Conservation (phyloP, 2,797 vertebrate species). For the Triplophysa yarkandensis region DNA sequence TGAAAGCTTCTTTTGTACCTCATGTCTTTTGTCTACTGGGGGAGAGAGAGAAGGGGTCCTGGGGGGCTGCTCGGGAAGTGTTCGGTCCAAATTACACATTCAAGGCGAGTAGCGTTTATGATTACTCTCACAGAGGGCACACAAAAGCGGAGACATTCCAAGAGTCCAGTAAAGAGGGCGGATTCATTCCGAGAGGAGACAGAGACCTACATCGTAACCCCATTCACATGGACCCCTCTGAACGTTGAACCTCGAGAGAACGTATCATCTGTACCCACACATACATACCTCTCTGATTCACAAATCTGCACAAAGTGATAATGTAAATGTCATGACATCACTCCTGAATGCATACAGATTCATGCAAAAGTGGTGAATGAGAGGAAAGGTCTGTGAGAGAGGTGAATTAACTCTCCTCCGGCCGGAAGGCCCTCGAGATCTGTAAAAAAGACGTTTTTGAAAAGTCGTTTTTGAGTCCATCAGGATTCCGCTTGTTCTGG, state of each 20-base stretch:
- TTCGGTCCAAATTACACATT: conserved; percentile 61
- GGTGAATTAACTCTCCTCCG: conserved; percentile 47
- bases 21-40: conserved; percentile 42
- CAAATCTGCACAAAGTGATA: too few relatives aligned
- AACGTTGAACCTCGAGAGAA: not conserved
- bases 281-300: too few relatives aligned
- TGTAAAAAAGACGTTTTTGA: not conserved
- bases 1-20: conserved; percentile 56
- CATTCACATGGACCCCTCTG: conserved; percentile 45
- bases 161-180: conserved; percentile 47
- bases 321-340: not conserved
- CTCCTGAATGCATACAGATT: not conserved
- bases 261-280: not conserved
- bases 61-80: conserved; percentile 46
- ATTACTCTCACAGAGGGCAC: conserved; percentile 55
- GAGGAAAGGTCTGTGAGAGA: conserved; percentile 55
- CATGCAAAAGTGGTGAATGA: conserved; percentile 1
- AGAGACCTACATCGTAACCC: conserved; percentile 32
- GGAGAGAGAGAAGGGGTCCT: conserved; percentile 20
- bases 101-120: conserved; percentile 60
- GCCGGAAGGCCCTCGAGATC: conserved; percentile 19
- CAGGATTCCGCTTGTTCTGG: not conserved
- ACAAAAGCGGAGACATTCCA: conserved; percentile 60
- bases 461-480: not conserved
- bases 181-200: conserved; percentile 31